Percentiles rank a stretch among this genome's conserved stretches.
Conservation (phyloP, 2,888 invertebrate genomes). For the Xestia ashworthii region DNA sequence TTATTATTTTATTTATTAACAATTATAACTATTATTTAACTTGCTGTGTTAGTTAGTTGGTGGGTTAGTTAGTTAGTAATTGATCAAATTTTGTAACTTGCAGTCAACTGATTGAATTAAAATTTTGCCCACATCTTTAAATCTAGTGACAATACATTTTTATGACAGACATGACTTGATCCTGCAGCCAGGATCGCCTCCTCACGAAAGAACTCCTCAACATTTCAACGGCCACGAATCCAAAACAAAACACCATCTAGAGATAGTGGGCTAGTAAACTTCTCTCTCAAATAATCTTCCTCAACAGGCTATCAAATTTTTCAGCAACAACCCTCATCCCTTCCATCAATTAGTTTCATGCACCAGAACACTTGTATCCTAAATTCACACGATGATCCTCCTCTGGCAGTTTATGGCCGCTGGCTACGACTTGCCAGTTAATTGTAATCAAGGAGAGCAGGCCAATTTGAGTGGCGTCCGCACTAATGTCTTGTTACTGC, state of each 20-base stretch:
- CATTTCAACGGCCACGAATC: neutral
- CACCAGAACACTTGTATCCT: slow-evolving; percentile 61
- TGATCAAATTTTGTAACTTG: too few relatives aligned
- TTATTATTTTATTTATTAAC: too few relatives aligned
- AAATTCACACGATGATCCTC: slow-evolving; percentile 75
- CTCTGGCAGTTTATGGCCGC: slow-evolving; percentile 74
- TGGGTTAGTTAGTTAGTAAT: too few relatives aligned
- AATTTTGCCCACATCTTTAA: too few relatives aligned
- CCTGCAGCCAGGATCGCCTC: too few relatives aligned
- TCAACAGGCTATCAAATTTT: slow-evolving; percentile 11
- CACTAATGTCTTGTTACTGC: slow-evolving; percentile 78
- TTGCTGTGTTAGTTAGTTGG: too few relatives aligned
- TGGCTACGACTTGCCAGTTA: slow-evolving; percentile 80
- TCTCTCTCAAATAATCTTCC: neutral
- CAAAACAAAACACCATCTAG: neutral
- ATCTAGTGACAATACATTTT: too few relatives aligned
- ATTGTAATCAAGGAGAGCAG: slow-evolving; percentile 83
- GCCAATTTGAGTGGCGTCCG: slow-evolving; percentile 80
- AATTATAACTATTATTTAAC: too few relatives aligned
- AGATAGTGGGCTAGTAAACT: neutral
- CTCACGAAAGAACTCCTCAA: too few relatives aligned
- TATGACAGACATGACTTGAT: too few relatives aligned
- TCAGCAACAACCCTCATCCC: neutral
- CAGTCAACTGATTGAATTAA: too few relatives aligned
- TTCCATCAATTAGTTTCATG: slow-evolving; percentile 49